Conservation (phyloP, 2,888 invertebrate species). For the Stegophylla sp. region DNA sequence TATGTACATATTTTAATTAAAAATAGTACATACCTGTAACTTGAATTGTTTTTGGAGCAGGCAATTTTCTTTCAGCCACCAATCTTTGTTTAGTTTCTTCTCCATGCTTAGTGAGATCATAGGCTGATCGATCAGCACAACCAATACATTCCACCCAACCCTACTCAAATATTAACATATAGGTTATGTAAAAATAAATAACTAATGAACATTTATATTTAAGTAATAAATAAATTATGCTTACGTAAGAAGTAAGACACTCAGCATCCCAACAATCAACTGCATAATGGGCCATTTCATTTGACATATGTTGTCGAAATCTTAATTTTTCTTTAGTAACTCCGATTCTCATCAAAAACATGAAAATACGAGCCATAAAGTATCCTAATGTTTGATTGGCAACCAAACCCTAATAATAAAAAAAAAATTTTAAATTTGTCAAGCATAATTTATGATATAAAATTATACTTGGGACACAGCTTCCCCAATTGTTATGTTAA, state of each 20-base stretch:
- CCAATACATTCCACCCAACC: slow-evolving; percentile 99
- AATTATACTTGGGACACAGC: slow-evolving; percentile 76
- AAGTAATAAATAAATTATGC: neutral
- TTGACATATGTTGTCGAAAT: slow-evolving; percentile 97
- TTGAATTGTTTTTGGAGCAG: slow-evolving; percentile 80
- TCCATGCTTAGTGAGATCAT: slow-evolving; percentile 92
- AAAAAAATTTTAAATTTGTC: slow-evolving; percentile 15
- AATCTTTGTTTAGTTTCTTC: slow-evolving; percentile 91
- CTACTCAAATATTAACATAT: slow-evolving; percentile 64
- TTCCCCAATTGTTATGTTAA: slow-evolving; percentile 79
- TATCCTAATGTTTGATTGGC: slow-evolving; percentile 98
- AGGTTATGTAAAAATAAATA: neutral
- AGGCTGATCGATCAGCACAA: slow-evolving; percentile 97
- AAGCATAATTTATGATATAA: neutral
- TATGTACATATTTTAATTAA: neutral
- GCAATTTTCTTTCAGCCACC: slow-evolving; percentile 88
- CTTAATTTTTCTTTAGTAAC: slow-evolving; percentile 84
- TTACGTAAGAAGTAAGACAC: slow-evolving; percentile 89
- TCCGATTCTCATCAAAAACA: slow-evolving; percentile 86
- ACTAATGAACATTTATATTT: neutral
- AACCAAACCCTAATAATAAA: slow-evolving; percentile 73
- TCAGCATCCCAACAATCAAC: slow-evolving; percentile 99
- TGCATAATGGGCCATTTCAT: slow-evolving; percentile 99
- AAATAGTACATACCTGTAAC: slow-evolving; percentile 65
- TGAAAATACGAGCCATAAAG: slow-evolving; percentile 93